phyloP scores from a whole-genome alignment of 2,797 vertebrate genomes.

The Alauda arvensis region DNA sequence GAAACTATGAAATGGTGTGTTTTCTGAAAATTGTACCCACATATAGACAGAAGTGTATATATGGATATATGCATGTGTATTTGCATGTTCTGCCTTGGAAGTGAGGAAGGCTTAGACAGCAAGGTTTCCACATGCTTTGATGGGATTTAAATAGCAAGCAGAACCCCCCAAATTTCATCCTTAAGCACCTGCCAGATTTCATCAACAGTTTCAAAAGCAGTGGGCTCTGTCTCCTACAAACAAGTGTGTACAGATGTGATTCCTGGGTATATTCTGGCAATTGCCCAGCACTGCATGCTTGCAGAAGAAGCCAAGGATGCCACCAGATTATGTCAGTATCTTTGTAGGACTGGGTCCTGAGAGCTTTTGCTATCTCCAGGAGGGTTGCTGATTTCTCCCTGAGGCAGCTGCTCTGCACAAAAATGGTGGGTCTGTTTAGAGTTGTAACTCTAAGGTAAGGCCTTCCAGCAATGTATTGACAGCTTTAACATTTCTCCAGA shows the following conservation, averaged over 20 bases:
- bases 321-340: neutral
- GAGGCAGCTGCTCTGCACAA: neutral
- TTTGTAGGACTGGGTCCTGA: neutral
- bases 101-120: neutral
- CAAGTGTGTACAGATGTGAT: neutral
- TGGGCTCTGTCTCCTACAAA: neutral
- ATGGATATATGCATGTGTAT: rapidly evolving
- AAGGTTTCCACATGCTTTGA: neutral
- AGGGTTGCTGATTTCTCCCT: neutral
- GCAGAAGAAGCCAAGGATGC: neutral
- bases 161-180: neutral
- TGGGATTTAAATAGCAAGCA: neutral
- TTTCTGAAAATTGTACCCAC: neutral
- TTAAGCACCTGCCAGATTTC: neutral
- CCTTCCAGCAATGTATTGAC: neutral
- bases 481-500: neutral
- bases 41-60: neutral
- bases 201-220: neutral
- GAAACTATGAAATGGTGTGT: neutral
- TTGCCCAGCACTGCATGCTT: neutral
- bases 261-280: neutral
- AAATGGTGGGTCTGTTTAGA: neutral
- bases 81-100: neutral
- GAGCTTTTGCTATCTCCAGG: neutral
- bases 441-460: neutral